These are phyloP conservation scores for Pipistrellus pygmaeus DNA, from an alignment of 2,797 vertebrate species.

Conservation along the genomic window DNA sequence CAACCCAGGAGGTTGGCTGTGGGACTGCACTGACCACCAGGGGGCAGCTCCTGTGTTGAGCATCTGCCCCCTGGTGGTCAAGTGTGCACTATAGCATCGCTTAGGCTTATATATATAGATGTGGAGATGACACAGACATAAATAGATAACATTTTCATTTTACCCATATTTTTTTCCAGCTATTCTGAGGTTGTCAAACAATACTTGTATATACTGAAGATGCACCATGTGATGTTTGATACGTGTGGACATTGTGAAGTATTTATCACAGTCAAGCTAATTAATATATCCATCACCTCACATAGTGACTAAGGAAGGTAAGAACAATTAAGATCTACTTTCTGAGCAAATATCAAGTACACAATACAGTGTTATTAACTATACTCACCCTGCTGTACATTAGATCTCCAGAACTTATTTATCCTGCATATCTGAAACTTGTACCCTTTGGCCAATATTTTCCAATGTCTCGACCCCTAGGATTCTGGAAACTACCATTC, in stretches of 20 bases:
- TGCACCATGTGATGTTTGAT: background rate
- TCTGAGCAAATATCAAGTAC: background rate
- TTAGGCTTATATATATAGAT: background rate
- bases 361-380: background rate
- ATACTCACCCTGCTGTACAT: background rate
- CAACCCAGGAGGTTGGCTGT: no score
- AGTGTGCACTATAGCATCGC: no score
- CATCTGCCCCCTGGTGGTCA: no score
- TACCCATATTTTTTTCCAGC: background rate
- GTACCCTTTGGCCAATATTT: background rate
- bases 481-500: background rate
- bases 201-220: background rate
- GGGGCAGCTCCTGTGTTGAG: no score
- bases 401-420: background rate
- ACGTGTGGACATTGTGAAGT: background rate
- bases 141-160: background rate
- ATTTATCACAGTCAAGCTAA: background rate
- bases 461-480: background rate
- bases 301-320: background rate
- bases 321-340: background rate
- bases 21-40: no score
- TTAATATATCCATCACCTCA: background rate
- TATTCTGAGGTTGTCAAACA: background rate
- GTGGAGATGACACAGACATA: background rate
- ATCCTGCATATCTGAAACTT: background rate